Evolutionary conservation across 2,797 vertebrate species (phyloP).

Genomic region (Lindbergichthys nudifrons): DNA sequence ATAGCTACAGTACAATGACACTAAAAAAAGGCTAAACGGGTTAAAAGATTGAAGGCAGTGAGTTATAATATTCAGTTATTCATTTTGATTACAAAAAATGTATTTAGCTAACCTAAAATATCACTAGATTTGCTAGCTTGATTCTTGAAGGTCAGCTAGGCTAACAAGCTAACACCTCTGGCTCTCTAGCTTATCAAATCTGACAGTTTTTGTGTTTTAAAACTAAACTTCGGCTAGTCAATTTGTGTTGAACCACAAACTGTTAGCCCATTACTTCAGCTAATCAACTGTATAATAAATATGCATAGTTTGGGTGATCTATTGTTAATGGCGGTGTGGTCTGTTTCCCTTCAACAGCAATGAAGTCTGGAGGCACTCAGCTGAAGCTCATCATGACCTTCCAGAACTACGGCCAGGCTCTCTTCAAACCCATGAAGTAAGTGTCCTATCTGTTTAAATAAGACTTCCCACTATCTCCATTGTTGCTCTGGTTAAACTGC

Average conservation of each 20-base stretch:
- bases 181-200: background rate
- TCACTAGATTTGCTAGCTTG: background rate
- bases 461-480: background rate
- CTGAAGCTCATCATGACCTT: conserved; percentile 99
- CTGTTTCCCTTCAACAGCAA: conserved; percentile 84
- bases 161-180: background rate
- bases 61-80: background rate
- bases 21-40: background rate
- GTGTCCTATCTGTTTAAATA: conserved; percentile 38
- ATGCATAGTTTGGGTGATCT: conserved; percentile 1
- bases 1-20: no score
- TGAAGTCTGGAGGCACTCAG: conserved; percentile 99
- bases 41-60: background rate
- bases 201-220: background rate
- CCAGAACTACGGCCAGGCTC: conserved; percentile 97
- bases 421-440: conserved; percentile 89
- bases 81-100: background rate
- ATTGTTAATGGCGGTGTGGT: conserved; percentile 32
- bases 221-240: background rate
- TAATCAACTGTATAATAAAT: background rate
- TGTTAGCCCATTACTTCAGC: background rate
- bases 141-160: background rate
- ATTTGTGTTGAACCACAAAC: background rate
- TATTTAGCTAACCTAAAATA: background rate
- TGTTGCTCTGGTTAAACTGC: conserved; percentile 13